phyloP scores from a whole-genome alignment of 2,113 vertebrate species.

The Oryzias woworae region DNA sequence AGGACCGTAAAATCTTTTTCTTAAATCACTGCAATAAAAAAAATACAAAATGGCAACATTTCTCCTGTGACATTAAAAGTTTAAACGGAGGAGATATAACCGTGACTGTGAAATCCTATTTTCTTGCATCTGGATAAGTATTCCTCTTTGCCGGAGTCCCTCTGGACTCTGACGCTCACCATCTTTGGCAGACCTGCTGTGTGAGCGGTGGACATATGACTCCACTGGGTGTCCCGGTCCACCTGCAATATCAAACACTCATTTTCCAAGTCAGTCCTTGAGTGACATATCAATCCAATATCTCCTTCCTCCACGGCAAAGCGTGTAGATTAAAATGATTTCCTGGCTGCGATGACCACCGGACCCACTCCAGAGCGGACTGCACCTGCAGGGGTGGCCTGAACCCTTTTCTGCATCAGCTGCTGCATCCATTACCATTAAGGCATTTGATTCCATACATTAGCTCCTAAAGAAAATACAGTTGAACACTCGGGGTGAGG shows the following conservation, averaged over 20 bases:
- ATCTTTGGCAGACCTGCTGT: conserved; percentile 27
- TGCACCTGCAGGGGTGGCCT: conserved; percentile 41
- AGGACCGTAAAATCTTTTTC: too few relatives aligned
- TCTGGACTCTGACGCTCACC: conserved; percentile 15
- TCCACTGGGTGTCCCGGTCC: conserved; percentile 43
- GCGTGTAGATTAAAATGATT: conserved; percentile 42
- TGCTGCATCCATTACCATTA: conserved; percentile 22
- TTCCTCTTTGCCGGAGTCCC: conserved; percentile 16
- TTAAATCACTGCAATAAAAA: too few relatives aligned
- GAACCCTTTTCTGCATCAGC: background rate
- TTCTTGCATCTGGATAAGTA: conserved; percentile 35
- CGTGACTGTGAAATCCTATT: background rate
- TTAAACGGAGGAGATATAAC: background rate
- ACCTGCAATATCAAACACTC: conserved; percentile 56
- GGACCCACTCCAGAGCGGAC: background rate
- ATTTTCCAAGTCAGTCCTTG: conserved; percentile 3
- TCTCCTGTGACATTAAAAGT: too few relatives aligned
- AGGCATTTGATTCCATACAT: conserved; percentile 36
- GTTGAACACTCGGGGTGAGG: conserved; percentile 26
- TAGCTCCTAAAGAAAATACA: conserved; percentile 32
- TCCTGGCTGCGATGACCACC: conserved; percentile 27
- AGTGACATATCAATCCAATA: conserved; percentile 49
- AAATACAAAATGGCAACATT: too few relatives aligned
- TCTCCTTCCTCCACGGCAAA: conserved; percentile 2
- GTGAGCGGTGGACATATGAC: conserved; percentile 44